phyloP scores from a whole-genome alignment of 1,140 invertebrate genomes.

The Lordiphosa stackelbergi region DNA sequence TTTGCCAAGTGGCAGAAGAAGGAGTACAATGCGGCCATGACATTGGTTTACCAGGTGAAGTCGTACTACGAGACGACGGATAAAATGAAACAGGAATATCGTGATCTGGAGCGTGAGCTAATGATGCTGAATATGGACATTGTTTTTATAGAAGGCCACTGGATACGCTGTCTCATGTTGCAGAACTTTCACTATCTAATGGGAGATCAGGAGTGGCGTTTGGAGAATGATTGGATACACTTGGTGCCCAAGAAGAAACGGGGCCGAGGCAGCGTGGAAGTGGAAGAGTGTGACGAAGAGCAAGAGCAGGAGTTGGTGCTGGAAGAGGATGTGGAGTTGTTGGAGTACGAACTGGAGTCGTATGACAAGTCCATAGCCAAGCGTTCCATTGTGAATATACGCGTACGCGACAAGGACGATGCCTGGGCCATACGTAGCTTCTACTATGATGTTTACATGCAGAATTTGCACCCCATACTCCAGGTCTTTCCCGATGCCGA shows the following conservation, averaged over 20 bases:
- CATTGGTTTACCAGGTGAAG: slow-evolving; percentile 64
- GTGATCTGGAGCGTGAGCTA: slow-evolving; percentile 57
- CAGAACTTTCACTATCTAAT: slow-evolving; percentile 74
- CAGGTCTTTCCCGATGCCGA: slow-evolving; percentile 63
- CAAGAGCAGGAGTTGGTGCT: slow-evolving; percentile 14
- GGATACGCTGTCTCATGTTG: slow-evolving; percentile 69
- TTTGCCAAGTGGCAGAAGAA: slow-evolving; percentile 72
- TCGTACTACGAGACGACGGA: slow-evolving; percentile 68
- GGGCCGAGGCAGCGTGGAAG: neutral
- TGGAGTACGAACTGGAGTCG: slow-evolving; percentile 38
- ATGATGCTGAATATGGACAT: slow-evolving; percentile 73
- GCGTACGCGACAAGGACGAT: slow-evolving; percentile 66
- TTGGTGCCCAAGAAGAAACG: slow-evolving; percentile 22
- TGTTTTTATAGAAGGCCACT: slow-evolving; percentile 69
- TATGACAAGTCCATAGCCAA: slow-evolving; percentile 64
- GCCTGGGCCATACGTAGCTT: slow-evolving; percentile 71
- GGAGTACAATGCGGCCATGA: slow-evolving; percentile 71
- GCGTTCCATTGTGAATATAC: slow-evolving; percentile 61
- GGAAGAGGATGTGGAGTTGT: slow-evolving; percentile 17
- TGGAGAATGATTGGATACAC: slow-evolving; percentile 72
- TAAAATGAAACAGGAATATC: slow-evolving; percentile 47
- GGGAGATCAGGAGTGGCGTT: slow-evolving; percentile 68
- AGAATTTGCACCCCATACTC: slow-evolving; percentile 58
- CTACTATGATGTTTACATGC: slow-evolving; percentile 65
- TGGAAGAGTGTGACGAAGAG: slow-evolving; percentile 5